A percentile compares a stretch with the other conserved stretches of the same genome.
These are phyloP conservation scores for Neomorphus geoffroyi DNA, from an alignment of 2,797 vertebrate genomes.

Conservation along the genomic window DNA sequence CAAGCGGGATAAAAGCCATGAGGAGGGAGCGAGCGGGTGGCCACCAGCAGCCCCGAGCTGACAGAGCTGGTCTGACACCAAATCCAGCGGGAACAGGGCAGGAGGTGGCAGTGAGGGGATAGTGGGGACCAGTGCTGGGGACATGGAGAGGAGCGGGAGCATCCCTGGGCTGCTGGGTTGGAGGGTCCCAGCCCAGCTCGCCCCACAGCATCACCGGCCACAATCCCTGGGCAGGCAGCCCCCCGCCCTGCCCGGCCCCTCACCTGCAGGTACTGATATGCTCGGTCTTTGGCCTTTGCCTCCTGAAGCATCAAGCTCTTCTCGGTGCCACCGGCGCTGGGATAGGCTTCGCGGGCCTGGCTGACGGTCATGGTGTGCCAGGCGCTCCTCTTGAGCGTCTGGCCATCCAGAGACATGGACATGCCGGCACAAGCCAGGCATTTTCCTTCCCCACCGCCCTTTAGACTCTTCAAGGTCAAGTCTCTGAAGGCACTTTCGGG, in stretches of 20 bases:
- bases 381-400: slow-evolving; percentile 94
- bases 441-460: slow-evolving; percentile 88
- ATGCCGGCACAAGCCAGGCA: slow-evolving; percentile 94
- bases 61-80: neutral
- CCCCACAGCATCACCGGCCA: rapidly evolving
- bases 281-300: slow-evolving; percentile 88
- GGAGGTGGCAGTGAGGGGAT: neutral
- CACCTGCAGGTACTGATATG: slow-evolving; percentile 97
- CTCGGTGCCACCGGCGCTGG: slow-evolving; percentile 83
- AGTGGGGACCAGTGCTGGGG: rapidly evolving
- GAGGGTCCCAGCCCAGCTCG: neutral
- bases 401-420: slow-evolving; percentile 90
- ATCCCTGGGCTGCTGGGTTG: neutral
- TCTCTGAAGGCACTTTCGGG: slow-evolving; percentile 96
- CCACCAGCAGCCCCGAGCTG: neutral
- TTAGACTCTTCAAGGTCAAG: slow-evolving; percentile 92
- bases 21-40: neutral
- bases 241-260: slow-evolving; percentile 7
- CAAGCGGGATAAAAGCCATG: neutral
- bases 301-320: slow-evolving; percentile 93
- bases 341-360: slow-evolving; percentile 95
- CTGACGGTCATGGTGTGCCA: slow-evolving; percentile 99
- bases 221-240: rapidly evolving
- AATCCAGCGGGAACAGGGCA: neutral
- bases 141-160: neutral